Base-by-base conservation (phyloP, 2,888 invertebrate genomes). In the Pristionchus exspectatus region DNA sequence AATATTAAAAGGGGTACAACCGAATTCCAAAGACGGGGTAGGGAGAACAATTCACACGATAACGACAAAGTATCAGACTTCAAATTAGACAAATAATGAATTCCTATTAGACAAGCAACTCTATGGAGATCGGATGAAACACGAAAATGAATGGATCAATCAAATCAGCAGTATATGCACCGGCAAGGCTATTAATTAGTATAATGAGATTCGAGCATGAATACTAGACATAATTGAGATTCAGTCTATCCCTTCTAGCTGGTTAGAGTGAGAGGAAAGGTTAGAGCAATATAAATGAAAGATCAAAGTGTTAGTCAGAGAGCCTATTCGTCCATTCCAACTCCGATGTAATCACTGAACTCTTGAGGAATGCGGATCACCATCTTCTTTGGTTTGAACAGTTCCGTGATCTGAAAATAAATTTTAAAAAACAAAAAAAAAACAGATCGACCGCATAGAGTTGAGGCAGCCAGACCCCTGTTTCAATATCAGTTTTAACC, bases 121-220 rank as follows among this genome's bases (percentile, higher is more conserved):
- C 21, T 38, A 74, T 74, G 38, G 74, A 74, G 74, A 74, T 74
- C 74, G 38, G 10, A 74, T 74, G 74, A 44, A 44, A 72, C 69
- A 72, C 16, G 69, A 21, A 72, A 9, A 63, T 63, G 21, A n/a
- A n/a, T 24, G 18, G 18, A 54, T 54, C 54, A 18, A 54, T 16
- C 10, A 56, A 56, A 21, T 56, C 4, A 56, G 56, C 56, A 38
- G 38, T 38, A 3, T 50, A 50, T 10, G 3, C 44, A 50, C 44
- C 44, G 44, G 44, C 44, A 50, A 50, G 44, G 9, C 44, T 10
- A 50, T 50, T 12, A 50, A 50, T 50, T 9, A 50, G 3, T 9
- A 7, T 38, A 50, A 50, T 50, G 44, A 50, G 4, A 50, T 50
- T 50, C 44, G 1, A 50, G 44, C 4, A 50, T 50, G 44, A 50